Base-by-base conservation (phyloP, 2,113 vertebrate species). In the Zosterops borbonicus region DNA sequence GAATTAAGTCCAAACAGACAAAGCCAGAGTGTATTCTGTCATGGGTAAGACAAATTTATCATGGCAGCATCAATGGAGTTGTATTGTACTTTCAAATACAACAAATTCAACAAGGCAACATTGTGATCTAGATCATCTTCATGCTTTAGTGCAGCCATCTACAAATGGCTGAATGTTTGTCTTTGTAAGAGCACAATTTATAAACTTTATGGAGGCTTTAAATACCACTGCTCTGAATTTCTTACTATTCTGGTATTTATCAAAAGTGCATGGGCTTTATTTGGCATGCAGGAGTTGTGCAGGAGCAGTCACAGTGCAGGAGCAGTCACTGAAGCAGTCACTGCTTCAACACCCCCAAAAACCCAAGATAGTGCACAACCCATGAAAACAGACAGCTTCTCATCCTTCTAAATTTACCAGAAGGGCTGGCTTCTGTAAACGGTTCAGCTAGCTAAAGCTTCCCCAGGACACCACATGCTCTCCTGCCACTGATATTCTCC, bases 61-160 rank as follows among this genome's bases (percentile, higher is more conserved):
- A 25, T 2, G 28, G 52, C 27, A 67, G 50, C 2, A 0, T 37
- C 63, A 76, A 46, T 0, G 0, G 2, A 77, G 23, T 77, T 47
- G 13, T 41, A 68, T 31, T 64, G 27, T n/a, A 63, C 42, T 71
- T 81, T 68, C 33, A 75, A 67, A 88, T 16, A 41, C 1, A 5
- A n/a, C 12, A 87, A 90, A 41, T 60, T 14, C 52, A 81, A 41
- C 19, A 73, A 37, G 77, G 80, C 16, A 63, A 44, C 9, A 5
- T 0, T 46, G 55, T 44, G 50, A 50, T 33, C 18, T 28, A 52
- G 65, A 89, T 78, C 49, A 70, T 37, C 22, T 59, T 47, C 27
- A 6, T 47, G 31, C 16, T 87, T 75, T 44, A 64, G 9, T 69
- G 56, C 17, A 84, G 60, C 64, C 50, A 71, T 22, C 27, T 70